Percentiles rank a stretch among this genome's conserved stretches.
phyloP scores from a whole-genome alignment of 2,113 vertebrate species.

The Bagarius yarrelli region DNA sequence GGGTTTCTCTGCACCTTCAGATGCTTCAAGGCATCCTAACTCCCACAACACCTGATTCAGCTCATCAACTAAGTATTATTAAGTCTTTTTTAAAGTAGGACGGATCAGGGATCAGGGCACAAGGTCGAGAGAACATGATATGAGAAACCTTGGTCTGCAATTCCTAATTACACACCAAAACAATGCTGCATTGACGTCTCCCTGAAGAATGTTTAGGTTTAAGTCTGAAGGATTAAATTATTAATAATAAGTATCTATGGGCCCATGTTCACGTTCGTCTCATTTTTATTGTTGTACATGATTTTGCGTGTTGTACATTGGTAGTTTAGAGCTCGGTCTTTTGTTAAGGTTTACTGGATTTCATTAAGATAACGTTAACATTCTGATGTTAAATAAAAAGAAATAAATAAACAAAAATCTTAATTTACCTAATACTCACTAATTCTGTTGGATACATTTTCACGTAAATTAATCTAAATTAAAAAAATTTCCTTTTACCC shows the following conservation, averaged over 20 bases:
- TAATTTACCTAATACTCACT: no score
- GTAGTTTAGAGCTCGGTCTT: background rate
- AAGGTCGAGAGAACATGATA: background rate
- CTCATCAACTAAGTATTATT: slow-evolving; percentile 9
- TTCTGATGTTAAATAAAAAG: background rate
- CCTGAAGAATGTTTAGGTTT: background rate
- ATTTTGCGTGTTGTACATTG: background rate
- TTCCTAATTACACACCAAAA: background rate
- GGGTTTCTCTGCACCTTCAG: background rate
- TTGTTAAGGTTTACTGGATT: no score
- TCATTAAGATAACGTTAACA: background rate
- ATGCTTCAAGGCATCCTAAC: slow-evolving; percentile 1
- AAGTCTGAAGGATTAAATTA: background rate
- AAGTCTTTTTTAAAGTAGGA: background rate
- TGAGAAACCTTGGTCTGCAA: background rate
- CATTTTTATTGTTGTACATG: slow-evolving; percentile 4
- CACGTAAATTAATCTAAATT: no score
- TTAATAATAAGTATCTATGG: background rate
- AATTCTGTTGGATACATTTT: no score
- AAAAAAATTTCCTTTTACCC: no score
- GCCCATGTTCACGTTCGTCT: background rate
- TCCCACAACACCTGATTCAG: background rate
- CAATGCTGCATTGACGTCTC: background rate
- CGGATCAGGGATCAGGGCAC: background rate
- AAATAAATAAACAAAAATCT: no score